These are phyloP conservation scores for Aphaenogaster rudis DNA, from an alignment of 1,140 invertebrate species.

Conservation along the genomic window DNA sequence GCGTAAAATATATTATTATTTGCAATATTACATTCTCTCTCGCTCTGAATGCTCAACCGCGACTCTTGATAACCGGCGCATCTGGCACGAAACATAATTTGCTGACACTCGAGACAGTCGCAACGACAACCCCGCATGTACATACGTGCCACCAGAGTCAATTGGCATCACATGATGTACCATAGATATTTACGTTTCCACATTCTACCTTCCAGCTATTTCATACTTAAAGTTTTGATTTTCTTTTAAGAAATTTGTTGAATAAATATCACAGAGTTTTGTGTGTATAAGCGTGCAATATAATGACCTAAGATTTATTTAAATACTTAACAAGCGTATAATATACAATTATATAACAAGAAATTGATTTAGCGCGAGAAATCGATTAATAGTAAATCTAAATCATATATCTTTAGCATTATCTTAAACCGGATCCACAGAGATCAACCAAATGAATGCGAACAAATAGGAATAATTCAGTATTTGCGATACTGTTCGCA, in stretches of 20 bases:
- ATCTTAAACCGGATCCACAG: not conserved
- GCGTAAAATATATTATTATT: not conserved
- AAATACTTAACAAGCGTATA: not conserved
- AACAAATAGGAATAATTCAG: constrained; percentile 4
- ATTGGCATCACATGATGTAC: constrained; percentile 81
- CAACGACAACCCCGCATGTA: constrained; percentile 84
- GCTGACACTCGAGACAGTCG: constrained; percentile 55
- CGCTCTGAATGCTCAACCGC: not conserved
- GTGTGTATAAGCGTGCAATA: not conserved
- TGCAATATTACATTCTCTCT: constrained; percentile 49
- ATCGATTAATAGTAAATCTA: not conserved
- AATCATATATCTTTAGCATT: not conserved
- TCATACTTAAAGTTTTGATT: not conserved
- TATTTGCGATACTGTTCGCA: not conserved
- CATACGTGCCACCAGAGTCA: constrained; percentile 83
- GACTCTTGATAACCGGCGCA: constrained; percentile 12
- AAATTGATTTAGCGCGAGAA: not conserved
- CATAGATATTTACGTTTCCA: constrained; percentile 29
- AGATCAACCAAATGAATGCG: not conserved
- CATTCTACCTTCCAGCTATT: not conserved
- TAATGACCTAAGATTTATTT: constrained; percentile 3
- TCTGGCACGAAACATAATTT: constrained; percentile 22
- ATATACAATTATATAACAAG: not conserved
- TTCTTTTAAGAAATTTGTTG: not conserved
- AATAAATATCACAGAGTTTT: constrained; percentile 9